Base-by-base conservation (phyloP, 2,113 vertebrate species). In the Vanacampus margaritifer region DNA sequence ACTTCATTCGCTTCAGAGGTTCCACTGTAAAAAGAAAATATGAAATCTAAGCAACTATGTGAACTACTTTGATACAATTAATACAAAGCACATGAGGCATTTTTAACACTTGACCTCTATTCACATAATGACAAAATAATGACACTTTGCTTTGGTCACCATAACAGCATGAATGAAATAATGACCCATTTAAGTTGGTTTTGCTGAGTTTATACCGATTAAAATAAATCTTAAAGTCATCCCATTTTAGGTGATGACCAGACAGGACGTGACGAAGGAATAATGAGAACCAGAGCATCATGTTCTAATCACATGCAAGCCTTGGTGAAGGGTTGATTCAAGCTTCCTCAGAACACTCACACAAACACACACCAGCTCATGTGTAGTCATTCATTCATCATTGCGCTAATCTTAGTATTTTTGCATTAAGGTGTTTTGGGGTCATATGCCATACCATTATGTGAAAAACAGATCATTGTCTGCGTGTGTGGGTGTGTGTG, bases 341-440 rank as follows among this genome's bases (percentile, higher is more conserved):
- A 37, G 28, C 32, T 39, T 61, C 58, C 21, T n/a, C 57, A 36
- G 19, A 21, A 35, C 10, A 57, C 54, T 16, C 51, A 53, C 53
- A 56, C 26, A 57, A 26, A 37, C 58, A 37, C 58, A 35, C 64
- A 63, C 60, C 39, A 64, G 14, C 69, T 66, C 70, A 43, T 64
- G 35, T 72, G 59, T 24, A 70, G 64, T 48, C 69, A 82, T 86
- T 80, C 43, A 79, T 87, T 83, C 28, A 75, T 88, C 88, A 82
- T 75, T 12, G 0, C 5, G 23, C 63, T 86, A 85, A 86, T 86
- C 73, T 86, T 57, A 50, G 43, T 53, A n/a, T 65, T 79, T 82
- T 76, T 73, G 69, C 64, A 80, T 73, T 71, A 1, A 89, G 82
- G 84, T 85, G 86, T 87, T 82, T 76, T 67, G 80, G 72, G 74